Base-by-base conservation (phyloP, 1,140 invertebrate species). In the Uloborus diversus region DNA sequence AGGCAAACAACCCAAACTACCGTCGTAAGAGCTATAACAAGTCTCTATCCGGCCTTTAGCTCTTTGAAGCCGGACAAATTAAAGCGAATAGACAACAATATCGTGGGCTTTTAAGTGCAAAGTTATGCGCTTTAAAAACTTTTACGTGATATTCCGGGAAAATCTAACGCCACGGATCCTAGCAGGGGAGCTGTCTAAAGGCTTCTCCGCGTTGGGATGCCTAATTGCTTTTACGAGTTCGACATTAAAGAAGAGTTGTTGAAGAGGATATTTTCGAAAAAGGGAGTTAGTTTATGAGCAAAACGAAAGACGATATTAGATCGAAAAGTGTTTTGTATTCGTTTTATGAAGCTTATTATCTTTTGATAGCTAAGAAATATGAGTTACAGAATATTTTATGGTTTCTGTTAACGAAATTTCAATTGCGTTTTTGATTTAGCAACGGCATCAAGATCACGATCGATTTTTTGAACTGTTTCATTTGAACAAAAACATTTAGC, bases 221-320 rank as follows among this genome's bases (percentile, higher is more conserved):
- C 27, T 69, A 69, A 69, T 69, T 69, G 66, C 66, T 69, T 69
- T 69, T 69, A 69, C 49, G 66, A 69, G 66, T 69, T 56, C 23
- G 23, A 56, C 66, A 69, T 56, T n/a, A 56, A 69, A 56, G 28
- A 56, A 51, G 42, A 42, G 2, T n/a, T 20, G 28, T 25, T 56
- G 37, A 68, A 49, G 42, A 30, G 5, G 47, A 2, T 9, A n/a
- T n/a, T 37, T 25, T 56, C 56, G 33, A 53, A 56, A 53, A 33
- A 1, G 13, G 64, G 23, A 1, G 0, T 42, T 17, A 28, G 64
- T 3, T 68, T 49, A 47, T 68, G n/a, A 27, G 42, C 9, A 42
- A 42, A 17, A 42, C n/a, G 17, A 42, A 42, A 17, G 37, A 42
- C 9, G 37, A 42, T 42, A 42, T 42, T 42, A 13, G 1, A 17